Percentiles rank a stretch among this genome's conserved stretches.
These are phyloP conservation scores for Pollenia amentaria DNA, from an alignment of 2,888 invertebrate genomes.

Conservation along the genomic window DNA sequence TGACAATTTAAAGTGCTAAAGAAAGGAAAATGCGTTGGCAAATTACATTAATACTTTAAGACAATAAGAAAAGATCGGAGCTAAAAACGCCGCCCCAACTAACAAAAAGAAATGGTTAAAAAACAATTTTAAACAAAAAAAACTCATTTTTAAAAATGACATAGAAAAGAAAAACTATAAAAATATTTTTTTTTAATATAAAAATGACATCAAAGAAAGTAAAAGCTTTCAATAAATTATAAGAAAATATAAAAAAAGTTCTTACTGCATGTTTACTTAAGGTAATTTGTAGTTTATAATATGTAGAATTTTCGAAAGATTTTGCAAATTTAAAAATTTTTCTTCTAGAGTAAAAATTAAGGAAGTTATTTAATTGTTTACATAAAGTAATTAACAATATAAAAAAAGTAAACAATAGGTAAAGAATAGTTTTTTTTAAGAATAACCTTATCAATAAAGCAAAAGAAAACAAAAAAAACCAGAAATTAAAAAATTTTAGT, in stretches of 20 bases:
- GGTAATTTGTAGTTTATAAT: no score
- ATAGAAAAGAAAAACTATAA: conserved; percentile 29
- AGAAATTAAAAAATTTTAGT: no score
- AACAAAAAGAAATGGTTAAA: conserved; percentile 63
- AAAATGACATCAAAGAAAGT: conserved; percentile 44
- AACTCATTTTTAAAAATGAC: conserved; percentile 69
- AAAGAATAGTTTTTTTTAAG: no score
- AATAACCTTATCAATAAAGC: no score
- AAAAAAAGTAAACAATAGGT: no score
- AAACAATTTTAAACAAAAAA: conserved; percentile 53
- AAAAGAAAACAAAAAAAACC: no score
- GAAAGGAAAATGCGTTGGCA: conserved; percentile 71
- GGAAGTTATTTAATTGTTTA: no score
- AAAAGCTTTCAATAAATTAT: conserved; percentile 36
- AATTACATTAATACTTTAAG: conserved; percentile 72
- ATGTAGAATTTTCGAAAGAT: no score
- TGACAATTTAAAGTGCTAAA: conserved; percentile 70
- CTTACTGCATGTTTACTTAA: background rate
- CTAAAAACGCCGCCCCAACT: conserved; percentile 57
- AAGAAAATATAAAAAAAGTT: background rate
- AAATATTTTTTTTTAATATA: background rate
- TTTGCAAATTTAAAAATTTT: no score
- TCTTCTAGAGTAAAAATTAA: no score
- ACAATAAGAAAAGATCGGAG: conserved; percentile 55
- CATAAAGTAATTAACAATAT: no score